Conservation (phyloP, 2,113 vertebrate genomes). For the Podilymbus podiceps region DNA sequence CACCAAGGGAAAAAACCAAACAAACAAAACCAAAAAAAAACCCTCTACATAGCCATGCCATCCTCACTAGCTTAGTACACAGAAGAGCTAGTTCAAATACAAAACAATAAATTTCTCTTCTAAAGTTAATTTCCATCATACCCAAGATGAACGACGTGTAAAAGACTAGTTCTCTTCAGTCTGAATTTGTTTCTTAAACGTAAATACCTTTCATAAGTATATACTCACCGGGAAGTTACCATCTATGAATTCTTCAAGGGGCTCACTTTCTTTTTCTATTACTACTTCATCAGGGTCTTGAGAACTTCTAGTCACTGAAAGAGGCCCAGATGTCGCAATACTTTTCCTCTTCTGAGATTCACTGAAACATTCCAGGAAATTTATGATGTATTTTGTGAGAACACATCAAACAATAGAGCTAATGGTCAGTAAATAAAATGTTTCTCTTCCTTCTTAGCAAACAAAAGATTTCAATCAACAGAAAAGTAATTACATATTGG, state of each 20-base stretch:
- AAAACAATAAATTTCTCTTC: not conserved
- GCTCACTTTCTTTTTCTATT: constrained; percentile 80
- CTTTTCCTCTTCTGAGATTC: constrained; percentile 87
- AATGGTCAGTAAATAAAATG: not conserved
- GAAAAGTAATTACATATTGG: not conserved
- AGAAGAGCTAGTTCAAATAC: not conserved
- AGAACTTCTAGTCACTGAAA: constrained; percentile 65
- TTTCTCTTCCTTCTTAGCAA: not conserved
- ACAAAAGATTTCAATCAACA: not conserved
- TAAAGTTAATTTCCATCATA: not conserved
- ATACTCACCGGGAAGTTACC: constrained; percentile 87
- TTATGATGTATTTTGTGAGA: not conserved
- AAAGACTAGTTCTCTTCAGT: not conserved
- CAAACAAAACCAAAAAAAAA: not conserved
- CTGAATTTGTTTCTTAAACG: not conserved
- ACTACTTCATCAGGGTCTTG: constrained; percentile 58
- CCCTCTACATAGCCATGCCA: not conserved
- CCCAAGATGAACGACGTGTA: not conserved
- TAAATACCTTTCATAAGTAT: not conserved
- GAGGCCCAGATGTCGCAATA: constrained; percentile 65
- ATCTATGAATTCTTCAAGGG: constrained; percentile 69
- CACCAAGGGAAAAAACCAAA: not conserved
- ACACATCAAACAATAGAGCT: not conserved
- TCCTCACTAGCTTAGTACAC: not conserved
- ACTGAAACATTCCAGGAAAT: constrained; percentile 73